Evolutionary conservation across 2,113 vertebrate species (phyloP), one percentile per base, ranked within the genome.

Genomic region (Nerophis lumbriciformis): DNA sequence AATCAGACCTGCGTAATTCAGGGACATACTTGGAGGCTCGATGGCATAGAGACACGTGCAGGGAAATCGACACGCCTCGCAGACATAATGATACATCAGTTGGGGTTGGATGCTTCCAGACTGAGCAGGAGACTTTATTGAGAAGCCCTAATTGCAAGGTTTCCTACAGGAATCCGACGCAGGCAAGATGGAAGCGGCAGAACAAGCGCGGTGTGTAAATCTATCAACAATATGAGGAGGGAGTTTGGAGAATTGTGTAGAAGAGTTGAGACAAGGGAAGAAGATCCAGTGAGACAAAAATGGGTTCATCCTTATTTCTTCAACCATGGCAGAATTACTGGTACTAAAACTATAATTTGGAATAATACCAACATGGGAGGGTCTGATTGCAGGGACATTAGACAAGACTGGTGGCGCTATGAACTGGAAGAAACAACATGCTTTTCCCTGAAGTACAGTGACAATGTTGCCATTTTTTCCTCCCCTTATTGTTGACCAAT

Each of bases 241-340:
- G 59, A 53, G 48, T 68, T 36, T 49, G 51, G 6, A 49, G 52
- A 57, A 53, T 51, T 58, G 48, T 37, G 65, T 56, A 47, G 53
- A 64, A 59, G 72, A 66, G 63, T 83, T 83, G 42, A 42, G 44
- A 59, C 52, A 54, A 68, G 61, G 53, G 42, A 49, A 47, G 58
- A 66, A 36, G 6, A 51, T 28, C 28, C 57, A 59, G 61, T 65
- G 57, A 66, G 60, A 61, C 48, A 53, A 62, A 64, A 67, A 62
- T 67, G 69, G 63, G 65, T 64, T 69, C 73, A 53, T 81, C 60
- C 53, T 66, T 71, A 64, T 74, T 79, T 71, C 82, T 63, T 15
- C 37, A 83, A 70, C 64, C 68, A 66, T 39, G 69, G 75, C 73
- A 80, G 73, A 44, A 13, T 1, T 6, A 56, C 38, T 21, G 15